Percentiles rank a stretch among this genome's conserved stretches.
Conservation (phyloP, 2,797 vertebrate genomes). For the Sebastes miniatus region DNA sequence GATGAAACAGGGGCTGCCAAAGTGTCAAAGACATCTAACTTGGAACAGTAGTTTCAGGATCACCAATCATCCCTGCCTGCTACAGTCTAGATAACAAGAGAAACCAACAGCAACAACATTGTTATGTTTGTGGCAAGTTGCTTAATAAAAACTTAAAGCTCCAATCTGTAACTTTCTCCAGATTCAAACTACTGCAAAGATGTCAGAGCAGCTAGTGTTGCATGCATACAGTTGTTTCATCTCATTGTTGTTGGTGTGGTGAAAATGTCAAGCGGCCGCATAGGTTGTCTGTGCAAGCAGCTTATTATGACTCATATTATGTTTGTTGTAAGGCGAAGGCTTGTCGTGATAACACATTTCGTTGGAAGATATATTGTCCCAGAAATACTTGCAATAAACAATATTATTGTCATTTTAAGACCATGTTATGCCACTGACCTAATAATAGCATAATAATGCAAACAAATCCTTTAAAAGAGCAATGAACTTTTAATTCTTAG, state of each 20-base stretch:
- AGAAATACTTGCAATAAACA: too few species aligned
- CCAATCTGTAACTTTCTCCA: constrained; percentile 4
- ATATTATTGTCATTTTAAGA: too few species aligned
- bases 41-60: constrained; percentile 8
- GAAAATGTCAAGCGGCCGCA: background rate
- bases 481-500: too few species aligned
- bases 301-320: too few species aligned
- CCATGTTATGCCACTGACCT: too few species aligned
- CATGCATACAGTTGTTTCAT: background rate
- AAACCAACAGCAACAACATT: background rate
- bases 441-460: too few species aligned
- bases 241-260: background rate
- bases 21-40: constrained; percentile 17
- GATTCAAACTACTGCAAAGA: background rate
- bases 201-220: background rate
- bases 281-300: background rate
- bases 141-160: background rate
- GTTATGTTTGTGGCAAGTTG: background rate
- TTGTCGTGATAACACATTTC: too few species aligned
- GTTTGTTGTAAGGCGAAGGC: too few species aligned
- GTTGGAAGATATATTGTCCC: too few species aligned
- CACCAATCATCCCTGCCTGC: constrained; percentile 4
- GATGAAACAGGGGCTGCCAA: constrained; percentile 15
- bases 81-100: constrained; percentile 30
- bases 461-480: too few species aligned